Evolutionary conservation across 2,797 vertebrate genomes (phyloP), one percentile per base, ranked within the genome.

Genomic region (Spinus pinus): DNA sequence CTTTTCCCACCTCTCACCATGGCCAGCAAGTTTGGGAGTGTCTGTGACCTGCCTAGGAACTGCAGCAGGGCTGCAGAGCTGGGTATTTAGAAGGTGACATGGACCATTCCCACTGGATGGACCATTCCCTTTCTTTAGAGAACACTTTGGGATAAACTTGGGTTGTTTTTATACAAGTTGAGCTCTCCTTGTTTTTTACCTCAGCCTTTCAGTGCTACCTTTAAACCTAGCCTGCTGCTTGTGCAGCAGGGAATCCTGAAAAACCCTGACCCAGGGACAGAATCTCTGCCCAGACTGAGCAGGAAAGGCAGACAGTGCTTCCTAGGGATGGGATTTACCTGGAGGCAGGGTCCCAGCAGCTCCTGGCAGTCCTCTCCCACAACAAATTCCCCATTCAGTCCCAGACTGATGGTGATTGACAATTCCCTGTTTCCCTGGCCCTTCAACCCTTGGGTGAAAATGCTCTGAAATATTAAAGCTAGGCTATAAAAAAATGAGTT

Each of bases 321-420:
- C 58, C 60, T 6, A 17, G 20, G 49, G 33, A 73, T 5, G 58
- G 9, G 8, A 74, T 56, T 64, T 72, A 69, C 17, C 24, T 12
- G 3, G 1, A 61, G 31, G 10, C 18, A 62, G 20, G 50, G 27
- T 27, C 35, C 33, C 3, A n/a, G 17, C 4, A 39, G 19, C 7
- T 25, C 19, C 14, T 80, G n/a, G 4, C 5, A 61, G 17, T 21
- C 10, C 18, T 15, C 7, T 85, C 8, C 33, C 12, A 6, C 16
- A 9, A n/a, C 2, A 2, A 69, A 37, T 33, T 61, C 5, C 72
- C 11, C 2, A 0, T 27, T 81, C 23, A 47, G 7, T 10, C 30
- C 44, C 27, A 53, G 28, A 13, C 2, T 21, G 10, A 28, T 37
- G 5, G 10, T 12, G 9, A 54, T 0, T 16, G 25, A 13, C 8